Conservation (phyloP, 2,797 vertebrate genomes). For the Bucorvus abyssinicus region DNA sequence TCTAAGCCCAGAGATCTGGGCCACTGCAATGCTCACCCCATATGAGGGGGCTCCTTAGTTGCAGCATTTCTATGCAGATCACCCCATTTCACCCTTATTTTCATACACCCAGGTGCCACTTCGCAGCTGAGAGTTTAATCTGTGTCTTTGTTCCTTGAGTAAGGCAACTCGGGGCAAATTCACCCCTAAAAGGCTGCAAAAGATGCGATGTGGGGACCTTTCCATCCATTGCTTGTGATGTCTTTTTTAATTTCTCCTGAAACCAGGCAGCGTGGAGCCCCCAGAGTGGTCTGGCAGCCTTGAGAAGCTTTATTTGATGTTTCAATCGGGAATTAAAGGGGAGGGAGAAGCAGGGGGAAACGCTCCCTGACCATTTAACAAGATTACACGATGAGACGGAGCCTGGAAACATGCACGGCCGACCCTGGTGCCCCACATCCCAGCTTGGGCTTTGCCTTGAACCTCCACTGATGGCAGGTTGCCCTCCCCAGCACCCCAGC, state of each 20-base stretch:
- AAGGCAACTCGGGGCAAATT: background rate
- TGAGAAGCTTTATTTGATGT: conserved; percentile 36
- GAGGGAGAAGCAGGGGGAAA: background rate
- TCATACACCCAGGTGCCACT: background rate
- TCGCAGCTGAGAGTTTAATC: background rate
- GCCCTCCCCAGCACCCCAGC: background rate
- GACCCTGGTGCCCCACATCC: conserved; percentile 59
- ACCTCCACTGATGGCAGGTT: background rate
- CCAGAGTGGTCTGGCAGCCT: background rate
- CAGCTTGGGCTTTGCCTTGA: conserved; percentile 65
- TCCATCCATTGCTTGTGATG: fast-evolving
- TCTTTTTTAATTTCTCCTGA: background rate
- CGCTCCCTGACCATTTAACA: conserved; percentile 76
- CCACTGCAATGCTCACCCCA: fast-evolving
- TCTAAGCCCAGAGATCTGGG: background rate
- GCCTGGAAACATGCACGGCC: conserved; percentile 52
- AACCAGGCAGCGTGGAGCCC: background rate
- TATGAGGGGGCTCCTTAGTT: fast-evolving
- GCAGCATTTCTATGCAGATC: background rate
- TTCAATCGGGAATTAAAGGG: conserved; percentile 54
- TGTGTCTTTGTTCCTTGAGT: background rate
- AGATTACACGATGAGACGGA: conserved; percentile 75
- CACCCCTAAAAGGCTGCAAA: background rate
- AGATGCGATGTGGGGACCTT: fast-evolving
- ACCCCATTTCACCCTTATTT: background rate